Base-by-base conservation (phyloP, 2,888 invertebrate species). In the Sinotaia quadrata region DNA sequence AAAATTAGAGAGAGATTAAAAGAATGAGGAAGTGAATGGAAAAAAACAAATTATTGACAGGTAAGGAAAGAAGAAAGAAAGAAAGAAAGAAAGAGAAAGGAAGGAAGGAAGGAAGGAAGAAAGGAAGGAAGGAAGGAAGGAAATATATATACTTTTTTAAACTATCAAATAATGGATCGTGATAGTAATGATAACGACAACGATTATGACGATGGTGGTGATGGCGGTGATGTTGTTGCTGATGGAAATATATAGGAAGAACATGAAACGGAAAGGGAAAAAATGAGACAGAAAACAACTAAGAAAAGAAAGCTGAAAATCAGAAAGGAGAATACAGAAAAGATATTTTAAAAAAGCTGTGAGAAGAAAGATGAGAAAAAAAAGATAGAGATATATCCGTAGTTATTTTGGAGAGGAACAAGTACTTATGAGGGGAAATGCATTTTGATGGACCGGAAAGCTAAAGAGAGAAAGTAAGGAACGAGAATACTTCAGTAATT, bases 1-100 rank as follows among this genome's bases (percentile, higher is more conserved):
- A 54, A 33, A 54, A n/a, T 12, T n/a, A 54, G 54, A 54, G 31
- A 54, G 31, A 54, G n/a, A n/a, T n/a, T n/a, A n/a, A n/a, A n/a
- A 57, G n/a, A 57, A 18, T 36, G n/a, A 57, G 33, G 27, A 2
- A 36, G 36, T 21, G 21, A 57, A 24, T 36, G 57, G 24, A 5
- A 49, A 24, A 49, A 24, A 49, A 5, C 7, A 24, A 49, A 24
- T 21, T 5, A 49, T n/a, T 21, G 49, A 49, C 10, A 49, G 49
- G 24, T n/a, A 49, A 24, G 24, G 49, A 49, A 5, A 49, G 49
- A 49, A n/a, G n/a, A n/a, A n/a, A n/a, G n/a, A n/a, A n/a, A n/a
- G n/a, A n/a, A n/a, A n/a, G n/a, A n/a, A n/a, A 49, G 49, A 49
- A 5, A 49, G 49, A 49, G 49, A 49, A 24, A 49, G 49, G 24